A percentile compares a stretch with the other conserved stretches of the same genome.
Evolutionary conservation across 2,888 invertebrate species (phyloP).

Genomic region (Nebria salina): DNA sequence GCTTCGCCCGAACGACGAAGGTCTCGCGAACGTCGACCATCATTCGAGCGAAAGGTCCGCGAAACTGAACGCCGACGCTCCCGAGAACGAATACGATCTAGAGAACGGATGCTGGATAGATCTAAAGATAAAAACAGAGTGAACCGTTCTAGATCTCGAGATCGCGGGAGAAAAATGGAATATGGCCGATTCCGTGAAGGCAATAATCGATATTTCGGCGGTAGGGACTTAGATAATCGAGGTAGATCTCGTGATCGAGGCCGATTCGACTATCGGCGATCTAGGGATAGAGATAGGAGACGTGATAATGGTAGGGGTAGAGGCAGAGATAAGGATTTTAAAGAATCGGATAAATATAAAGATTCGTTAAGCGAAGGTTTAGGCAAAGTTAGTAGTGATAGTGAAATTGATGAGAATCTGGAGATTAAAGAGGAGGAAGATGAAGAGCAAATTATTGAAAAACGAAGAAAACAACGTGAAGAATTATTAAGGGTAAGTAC

Average conservation of each 20-base stretch:
- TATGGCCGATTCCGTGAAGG: constrained; percentile 43
- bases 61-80: constrained; percentile 49
- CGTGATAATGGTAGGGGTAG: constrained; percentile 51
- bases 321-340: constrained; percentile 49
- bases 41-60: constrained; percentile 48
- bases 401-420: constrained; percentile 78
- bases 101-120: constrained; percentile 53
- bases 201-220: constrained; percentile 51
- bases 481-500: constrained; percentile 80
- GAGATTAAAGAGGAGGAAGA: constrained; percentile 86
- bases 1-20: constrained; percentile 56
- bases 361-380: constrained; percentile 84
- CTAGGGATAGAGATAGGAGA: constrained; percentile 58
- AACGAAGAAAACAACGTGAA: constrained; percentile 86
- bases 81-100: constrained; percentile 60
- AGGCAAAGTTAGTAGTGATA: constrained; percentile 76
- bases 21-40: constrained; percentile 56
- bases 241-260: constrained; percentile 56
- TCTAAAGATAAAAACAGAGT: constrained; percentile 34
- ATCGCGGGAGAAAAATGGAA: constrained; percentile 50
- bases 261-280: constrained; percentile 54
- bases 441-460: constrained; percentile 92
- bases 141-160: constrained; percentile 50
- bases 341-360: constrained; percentile 66
- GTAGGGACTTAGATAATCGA: constrained; percentile 55